Conservation (phyloP, 2,888 invertebrate species). For the Epistrophella euchroma region DNA sequence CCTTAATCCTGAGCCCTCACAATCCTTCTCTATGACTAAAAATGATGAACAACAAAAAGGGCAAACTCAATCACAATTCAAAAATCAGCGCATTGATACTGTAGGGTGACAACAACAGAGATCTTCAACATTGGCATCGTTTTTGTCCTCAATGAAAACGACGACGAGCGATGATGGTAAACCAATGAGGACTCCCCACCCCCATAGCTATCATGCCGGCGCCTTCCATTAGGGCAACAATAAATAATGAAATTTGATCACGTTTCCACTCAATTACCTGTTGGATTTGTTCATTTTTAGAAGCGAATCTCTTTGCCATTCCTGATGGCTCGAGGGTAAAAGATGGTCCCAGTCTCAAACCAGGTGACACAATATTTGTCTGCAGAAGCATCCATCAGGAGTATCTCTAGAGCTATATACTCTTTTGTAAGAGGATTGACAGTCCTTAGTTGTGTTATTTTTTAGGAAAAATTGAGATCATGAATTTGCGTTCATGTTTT, state of each 20-base stretch:
- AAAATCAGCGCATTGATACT: conserved; percentile 76
- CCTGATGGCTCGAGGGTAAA: conserved; percentile 1
- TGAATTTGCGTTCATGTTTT: conserved; percentile 63
- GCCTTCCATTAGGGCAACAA: conserved; percentile 78
- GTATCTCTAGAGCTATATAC: not conserved
- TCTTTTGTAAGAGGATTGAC: conserved; percentile 37
- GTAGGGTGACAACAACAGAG: conserved; percentile 44
- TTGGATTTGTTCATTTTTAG: conserved; percentile 78
- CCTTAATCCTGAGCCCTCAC: conserved; percentile 24
- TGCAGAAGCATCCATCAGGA: conserved; percentile 19
- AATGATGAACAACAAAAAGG: conserved; percentile 72
- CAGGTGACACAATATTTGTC: conserved; percentile 22
- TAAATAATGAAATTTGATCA: conserved; percentile 82
- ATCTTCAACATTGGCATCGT: conserved; percentile 11
- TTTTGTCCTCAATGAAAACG: conserved; percentile 10
- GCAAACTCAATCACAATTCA: conserved; percentile 80
- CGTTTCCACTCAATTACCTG: conserved; percentile 83
- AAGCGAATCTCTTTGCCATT: conserved; percentile 34
- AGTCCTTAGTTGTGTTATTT: conserved; percentile 1
- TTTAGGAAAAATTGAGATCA: conserved; percentile 36
- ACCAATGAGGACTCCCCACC: conserved; percentile 6
- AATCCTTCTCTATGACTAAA: conserved; percentile 51
- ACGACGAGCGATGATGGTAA: conserved; percentile 20
- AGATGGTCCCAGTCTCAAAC: conserved; percentile 11
- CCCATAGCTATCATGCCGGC: not conserved